Base-by-base conservation (phyloP, 1,140 invertebrate species). In the Plodia interpunctella region DNA sequence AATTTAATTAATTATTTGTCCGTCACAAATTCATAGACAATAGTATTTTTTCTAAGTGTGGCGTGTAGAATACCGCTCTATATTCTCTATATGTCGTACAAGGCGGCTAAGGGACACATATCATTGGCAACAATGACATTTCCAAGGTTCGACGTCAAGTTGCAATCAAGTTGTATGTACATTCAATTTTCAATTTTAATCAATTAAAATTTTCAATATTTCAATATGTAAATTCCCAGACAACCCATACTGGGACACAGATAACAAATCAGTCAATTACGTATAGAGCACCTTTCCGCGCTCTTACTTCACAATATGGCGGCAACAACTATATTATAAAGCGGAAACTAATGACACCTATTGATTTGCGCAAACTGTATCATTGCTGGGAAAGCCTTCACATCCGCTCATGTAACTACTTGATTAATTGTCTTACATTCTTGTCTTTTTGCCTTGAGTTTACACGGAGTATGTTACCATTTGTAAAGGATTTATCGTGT, bases 401-500 rank as follows among this genome's bases (percentile, higher is more conserved):
- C 74, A 83, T 79, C 69, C 74, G 76, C 71, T 78, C 65, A 74
- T 74, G 72, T 83, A 80, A 81, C 53, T 25, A 55, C 65, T 57
- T 75, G 67, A 83, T 77, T 77, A 76, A 80, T 80, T 74, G 61
- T 53, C 57, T 70, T 78, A 68, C 58, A 62, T 69, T 71, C 62
- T 78, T 76, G 60, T 62, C 66, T 71, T 63, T 75, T 82, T 82
- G 76, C 78, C 13, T 44, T 44, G 13, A 44, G 13, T 44, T 44
- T 44, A 44, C 38, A 44, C 13, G 38, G n/a, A 15, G 38, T 44
- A 1, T 15, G 38, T 44, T 44, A n/a, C 38, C 10, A 15, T 44
- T 15, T 44, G 10, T 17, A 1, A 3, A 9, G 13, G 8, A 35
- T 25, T 25, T 25, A 2, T 2, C 21, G 21, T 6, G 6, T 25